phyloP scores from a whole-genome alignment of 2,113 vertebrate species.

The Lepus timidus region DNA sequence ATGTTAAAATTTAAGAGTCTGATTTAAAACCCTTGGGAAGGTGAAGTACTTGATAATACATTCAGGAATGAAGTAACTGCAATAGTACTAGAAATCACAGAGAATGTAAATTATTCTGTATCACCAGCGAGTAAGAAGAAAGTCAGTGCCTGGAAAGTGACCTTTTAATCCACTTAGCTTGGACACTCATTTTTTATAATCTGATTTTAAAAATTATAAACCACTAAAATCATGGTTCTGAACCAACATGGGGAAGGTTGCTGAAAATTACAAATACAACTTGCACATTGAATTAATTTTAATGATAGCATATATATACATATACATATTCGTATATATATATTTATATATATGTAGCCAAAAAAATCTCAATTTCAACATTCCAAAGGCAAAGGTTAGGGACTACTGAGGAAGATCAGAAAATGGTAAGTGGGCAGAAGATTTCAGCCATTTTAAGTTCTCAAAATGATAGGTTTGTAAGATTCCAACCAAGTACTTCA shows the following conservation, averaged over 20 bases:
- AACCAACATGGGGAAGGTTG: neutral
- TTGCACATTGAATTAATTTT: neutral
- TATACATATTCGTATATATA: no score
- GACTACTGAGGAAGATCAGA: neutral
- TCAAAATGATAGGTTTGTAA: conserved; percentile 1
- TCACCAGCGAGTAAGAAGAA: neutral
- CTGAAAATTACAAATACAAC: neutral
- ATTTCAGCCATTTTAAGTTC: neutral
- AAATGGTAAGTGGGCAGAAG: neutral
- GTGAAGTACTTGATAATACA: neutral
- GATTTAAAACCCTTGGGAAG: neutral
- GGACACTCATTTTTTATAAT: neutral
- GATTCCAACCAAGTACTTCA: neutral
- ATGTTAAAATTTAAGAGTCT: neutral
- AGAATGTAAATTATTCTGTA: neutral
- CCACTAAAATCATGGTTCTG: neutral
- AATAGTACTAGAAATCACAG: neutral
- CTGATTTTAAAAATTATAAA: neutral
- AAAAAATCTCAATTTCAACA: neutral
- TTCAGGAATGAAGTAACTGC: neutral
- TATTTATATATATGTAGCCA: neutral
- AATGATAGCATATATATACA: neutral
- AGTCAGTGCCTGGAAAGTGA: neutral
- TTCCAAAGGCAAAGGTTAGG: neutral
- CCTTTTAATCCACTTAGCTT: neutral